A percentile compares a stretch with the other conserved stretches of the same genome.
phyloP scores from a whole-genome alignment of 2,113 vertebrate genomes.

The Phyllostomus hastatus region DNA sequence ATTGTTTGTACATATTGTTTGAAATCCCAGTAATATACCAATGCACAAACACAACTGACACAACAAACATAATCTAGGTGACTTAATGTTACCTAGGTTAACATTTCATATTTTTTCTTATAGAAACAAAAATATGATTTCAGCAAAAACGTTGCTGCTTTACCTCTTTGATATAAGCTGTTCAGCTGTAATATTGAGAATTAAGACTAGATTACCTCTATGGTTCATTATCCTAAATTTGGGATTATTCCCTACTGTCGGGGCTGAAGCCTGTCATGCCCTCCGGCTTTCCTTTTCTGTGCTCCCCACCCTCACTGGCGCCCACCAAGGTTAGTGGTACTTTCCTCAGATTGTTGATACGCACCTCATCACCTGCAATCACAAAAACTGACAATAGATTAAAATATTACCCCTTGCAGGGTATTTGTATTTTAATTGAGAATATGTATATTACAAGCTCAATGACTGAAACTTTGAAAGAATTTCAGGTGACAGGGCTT shows the following conservation, averaged over 20 bases:
- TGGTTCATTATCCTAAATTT: not conserved
- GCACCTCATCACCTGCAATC: not conserved
- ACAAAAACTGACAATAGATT: not conserved
- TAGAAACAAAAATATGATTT: not conserved
- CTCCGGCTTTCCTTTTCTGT: not conserved
- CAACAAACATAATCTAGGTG: too few species aligned
- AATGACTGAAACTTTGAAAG: not conserved
- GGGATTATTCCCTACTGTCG: not conserved
- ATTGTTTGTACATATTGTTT: not conserved
- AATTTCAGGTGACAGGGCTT: not conserved
- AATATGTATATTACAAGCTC: not conserved
- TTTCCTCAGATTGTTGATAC: not conserved
- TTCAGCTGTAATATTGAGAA: not conserved
- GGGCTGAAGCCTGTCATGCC: not conserved
- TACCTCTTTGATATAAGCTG: not conserved
- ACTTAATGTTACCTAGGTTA: not conserved
- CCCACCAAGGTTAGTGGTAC: too few species aligned
- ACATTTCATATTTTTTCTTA: constrained; percentile 3
- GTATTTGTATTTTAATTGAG: not conserved
- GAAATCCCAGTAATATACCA: not conserved
- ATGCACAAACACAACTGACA: not conserved
- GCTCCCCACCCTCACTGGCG: not conserved
- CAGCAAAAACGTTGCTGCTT: not conserved
- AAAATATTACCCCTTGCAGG: not conserved
- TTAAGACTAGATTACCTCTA: not conserved